Base-by-base conservation (phyloP, 1,140 invertebrate species). In the Lasaia peninsularis region DNA sequence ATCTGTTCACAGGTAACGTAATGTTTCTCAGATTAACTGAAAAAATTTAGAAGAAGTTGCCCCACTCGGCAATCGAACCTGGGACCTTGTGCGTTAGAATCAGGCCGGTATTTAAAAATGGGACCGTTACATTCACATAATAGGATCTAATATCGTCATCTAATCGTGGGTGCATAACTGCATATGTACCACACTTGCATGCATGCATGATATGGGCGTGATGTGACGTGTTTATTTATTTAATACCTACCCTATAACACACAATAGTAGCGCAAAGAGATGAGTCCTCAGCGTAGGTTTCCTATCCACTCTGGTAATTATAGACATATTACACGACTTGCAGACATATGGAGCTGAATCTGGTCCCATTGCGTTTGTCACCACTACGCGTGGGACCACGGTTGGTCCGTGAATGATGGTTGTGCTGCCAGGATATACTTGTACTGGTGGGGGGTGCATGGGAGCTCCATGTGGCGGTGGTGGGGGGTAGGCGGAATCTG, bases 231-330 rank as follows among this genome's bases (percentile, higher is more conserved):
- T n/a, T n/a, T 28, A 28, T 28, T 7, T 7, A 28, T 6, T 6
- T 1, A 28, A 28, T 6, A 65, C 65, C 83, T 82, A 92, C 92
- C 82, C 86, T 28, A 92, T 52, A 31, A 92, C 2, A 66, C 91
- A 93, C 2, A 92, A 66, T 1, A 92, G 11, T n/a, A 91, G 62
- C 1, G 92, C 92, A 53, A 92, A 88, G 0, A 92, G 28, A 65
- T 93, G 92, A 2, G 92, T 93, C 69, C 90, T 91, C 0, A 80
- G 86, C 2, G 85, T 89, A 0, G 91, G 61, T 68, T 88, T 84
- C 0, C 78, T 80, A 40, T 91, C 85, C 14, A 91, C 74, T 20
- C 73, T 69, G 0, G 92, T 92, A 0, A 73, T 60, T 32, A 93
- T 90, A 8, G 84, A 73, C 0, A 75, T 70, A 2, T 86, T 82